Base-by-base conservation (phyloP, 2,113 vertebrate species). In the Lethenteron reissneri region DNA sequence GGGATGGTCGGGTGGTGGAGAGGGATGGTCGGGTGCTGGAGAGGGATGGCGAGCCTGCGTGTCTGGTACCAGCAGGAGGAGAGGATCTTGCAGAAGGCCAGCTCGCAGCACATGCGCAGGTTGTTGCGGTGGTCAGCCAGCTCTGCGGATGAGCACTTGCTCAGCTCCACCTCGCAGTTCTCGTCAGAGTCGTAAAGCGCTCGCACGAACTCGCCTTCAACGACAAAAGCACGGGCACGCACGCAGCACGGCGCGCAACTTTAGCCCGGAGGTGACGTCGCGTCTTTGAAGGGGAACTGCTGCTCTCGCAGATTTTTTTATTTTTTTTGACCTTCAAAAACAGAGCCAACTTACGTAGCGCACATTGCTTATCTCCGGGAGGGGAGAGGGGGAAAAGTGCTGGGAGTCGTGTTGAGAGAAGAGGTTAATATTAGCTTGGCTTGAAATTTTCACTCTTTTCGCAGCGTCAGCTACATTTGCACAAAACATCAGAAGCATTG, bases 11-110 rank as follows among this genome's bases (percentile, higher is more conserved):
- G 4, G 41, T 19, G 56, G n/a, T 17, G 68, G 56, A n/a, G 5
- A 0, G 2, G 2, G 60, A 60, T 0, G 13, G 3, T 25, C 41
- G 41, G 7, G 41, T 25, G 56, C 19, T 17, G 68, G 56, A n/a
- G 5, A 0, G 2, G 2, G 60, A 60, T 0, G 13, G 3, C 25
- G 74, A 58, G 13, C 56, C 11, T 58, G 69, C 11, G 60, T 8
- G 17, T 71, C 69, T 75, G 82, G 83, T 75, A 97, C 92, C 90
- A 96, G 84, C 95, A 92, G 1, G 92, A 92, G 82, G 94, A 91
- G 82, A 97, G 90, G 79, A 97, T 95, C 81, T 95, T 97, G 86
- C 89, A 95, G 83, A 97, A 92, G 12, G 88, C 90, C 74, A 97
- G 83, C 77, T 97, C 92, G 71, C 92, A 97, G 75, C 92, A 97